Conservation (phyloP, 2,888 invertebrate species). For the Calliopum simillimum region DNA sequence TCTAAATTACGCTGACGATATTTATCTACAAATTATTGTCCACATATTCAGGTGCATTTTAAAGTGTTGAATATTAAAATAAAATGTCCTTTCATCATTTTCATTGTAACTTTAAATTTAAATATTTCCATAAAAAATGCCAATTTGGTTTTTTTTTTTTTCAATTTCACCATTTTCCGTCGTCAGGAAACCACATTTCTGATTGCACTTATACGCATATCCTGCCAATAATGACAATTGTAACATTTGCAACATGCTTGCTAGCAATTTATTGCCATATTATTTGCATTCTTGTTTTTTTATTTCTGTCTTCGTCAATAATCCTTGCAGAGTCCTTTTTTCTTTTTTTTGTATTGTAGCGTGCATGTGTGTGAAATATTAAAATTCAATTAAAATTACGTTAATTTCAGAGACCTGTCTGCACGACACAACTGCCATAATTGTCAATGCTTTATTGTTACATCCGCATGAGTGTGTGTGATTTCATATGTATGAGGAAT, state of each 20-base stretch:
- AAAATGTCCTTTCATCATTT: too few relatives aligned
- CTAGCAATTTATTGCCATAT: background rate
- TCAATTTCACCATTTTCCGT: too few relatives aligned
- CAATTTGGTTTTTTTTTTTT: background rate
- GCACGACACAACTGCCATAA: conserved; percentile 50
- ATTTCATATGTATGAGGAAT: background rate
- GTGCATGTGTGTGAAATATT: conserved; percentile 59
- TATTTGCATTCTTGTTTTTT: background rate
- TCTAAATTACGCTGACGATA: too few relatives aligned
- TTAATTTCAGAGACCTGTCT: conserved; percentile 51
- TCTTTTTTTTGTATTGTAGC: too few relatives aligned
- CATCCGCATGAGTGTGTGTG: conserved; percentile 8
- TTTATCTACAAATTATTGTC: too few relatives aligned
- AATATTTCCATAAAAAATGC: too few relatives aligned
- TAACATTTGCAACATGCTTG: conserved; percentile 10
- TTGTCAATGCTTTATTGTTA: conserved; percentile 55
- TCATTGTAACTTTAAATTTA: too few relatives aligned
- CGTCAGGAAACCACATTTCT: background rate
- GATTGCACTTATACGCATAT: background rate
- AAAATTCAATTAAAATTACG: conserved; percentile 63
- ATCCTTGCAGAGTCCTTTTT: background rate
- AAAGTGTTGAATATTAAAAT: too few relatives aligned
- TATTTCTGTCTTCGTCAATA: background rate
- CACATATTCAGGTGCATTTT: too few relatives aligned
- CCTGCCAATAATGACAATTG: background rate